Evolutionary conservation across 2,888 invertebrate species (phyloP), one percentile per base, ranked within the genome.

Genomic region (Falcaria lacertinaria): DNA sequence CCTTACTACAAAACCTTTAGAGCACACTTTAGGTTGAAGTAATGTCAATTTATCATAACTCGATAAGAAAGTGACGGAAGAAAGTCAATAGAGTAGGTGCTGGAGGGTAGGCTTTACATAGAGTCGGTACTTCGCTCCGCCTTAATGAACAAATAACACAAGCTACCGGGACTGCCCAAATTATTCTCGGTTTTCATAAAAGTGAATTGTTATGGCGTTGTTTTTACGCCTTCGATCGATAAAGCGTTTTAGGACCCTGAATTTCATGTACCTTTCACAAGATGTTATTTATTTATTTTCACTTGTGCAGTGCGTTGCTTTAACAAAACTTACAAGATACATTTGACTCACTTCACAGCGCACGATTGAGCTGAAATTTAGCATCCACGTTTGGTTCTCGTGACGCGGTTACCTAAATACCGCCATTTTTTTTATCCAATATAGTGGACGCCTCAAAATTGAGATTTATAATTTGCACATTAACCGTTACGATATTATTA

Each of bases 11-110:
- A 11, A 28, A 4, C 1, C 16, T 34, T n/a, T 48, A 80, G 47
- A 49, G 75, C 67, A 48, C 44, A 41, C 47, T 73, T 73, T 68
- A 37, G 51, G n/a, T 50, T 60, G 66, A 43, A 36, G 35, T 32
- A 17, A 15, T 39, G 46, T 56, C 66, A 76, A 81, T 84, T 83
- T 84, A 80, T 86, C 83, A 86, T 88, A 86, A 84, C 84, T 80
- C 71, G 77, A 83, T 83, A 85, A 84, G 85, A 83, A 85, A 85
- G 81, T 85, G 85, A 79, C 84, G 84, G 86, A 87, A 87, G 87
- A 87, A 85, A 88, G 88, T 86, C 87, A 87, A 86, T 86, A 84
- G 82, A 83, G 78, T 82, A 82, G 86, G 83, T 81, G 84, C 82
- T 83, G 60, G 77, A 77, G 80, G 85, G 83, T 81, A 82, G 80